Base-by-base conservation (phyloP, 2,113 vertebrate species). In the Mustela lutreola region DNA sequence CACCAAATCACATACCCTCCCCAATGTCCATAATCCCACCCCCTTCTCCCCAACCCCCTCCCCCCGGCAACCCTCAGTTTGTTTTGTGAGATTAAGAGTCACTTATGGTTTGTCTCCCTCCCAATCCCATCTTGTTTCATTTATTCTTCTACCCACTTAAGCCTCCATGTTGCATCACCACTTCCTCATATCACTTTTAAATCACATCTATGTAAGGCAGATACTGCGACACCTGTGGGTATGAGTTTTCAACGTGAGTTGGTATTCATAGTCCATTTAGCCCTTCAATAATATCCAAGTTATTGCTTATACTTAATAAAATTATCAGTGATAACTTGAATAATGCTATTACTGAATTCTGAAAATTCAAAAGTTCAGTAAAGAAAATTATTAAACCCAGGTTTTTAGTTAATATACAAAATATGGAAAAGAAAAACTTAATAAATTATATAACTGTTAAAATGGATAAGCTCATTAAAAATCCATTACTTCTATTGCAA, bases 381-480 rank as follows among this genome's bases (percentile, higher is more conserved):
- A 94, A 86, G 70, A 93, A 96, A 96, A 96, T 75, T 12, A 94
- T 93, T 80, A 86, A 93, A 82, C 6, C 10, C 58, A 97, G 95
- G 45, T 19, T 98, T 94, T 97, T 93, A 85, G 87, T 97, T 97
- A 91, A 89, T 97, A 91, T 89, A 95, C 36, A 96, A 97, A 91
- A 92, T 86, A 87, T 11, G 21, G 50, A 89, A 95, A 94, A 71
- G 39, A 65, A 97, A 97, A 96, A 91, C 67, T 97, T 98, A 97
- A 98, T 97, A 97, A 98, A 98, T 97, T 98, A 97, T 94, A 98
- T 97, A 97, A 98, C 97, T 97, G 96, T 94, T 97, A 75, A 97
- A 98, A 97, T 97, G 96, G 95, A 97, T 96, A 97, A 98, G 91
- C 96, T 97, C 97, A 97, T 98, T 98, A 98, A 98, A 98, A 98